Evolutionary conservation across 2,797 vertebrate genomes (phyloP), one percentile per base, ranked within the genome.

Genomic region (Gephyroberyx darwinii): DNA sequence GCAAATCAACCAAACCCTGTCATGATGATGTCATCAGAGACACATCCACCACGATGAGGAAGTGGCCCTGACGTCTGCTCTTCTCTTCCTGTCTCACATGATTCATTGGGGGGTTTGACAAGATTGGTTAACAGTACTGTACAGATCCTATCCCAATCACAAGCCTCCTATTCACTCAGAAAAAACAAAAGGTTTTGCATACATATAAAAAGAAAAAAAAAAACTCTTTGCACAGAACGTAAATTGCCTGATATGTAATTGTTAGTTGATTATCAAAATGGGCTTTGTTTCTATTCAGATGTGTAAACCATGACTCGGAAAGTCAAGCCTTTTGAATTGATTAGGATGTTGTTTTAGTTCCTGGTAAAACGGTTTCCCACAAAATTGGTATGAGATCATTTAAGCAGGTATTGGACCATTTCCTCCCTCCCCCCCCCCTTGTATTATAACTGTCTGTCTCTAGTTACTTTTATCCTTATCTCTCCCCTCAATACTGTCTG

Each of bases 61-160:
- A 81, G 82, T 62, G 82, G 78, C 82, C 80, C 80, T 8, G 75
- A 60, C 75, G 55, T 78, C 71, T 64, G 88, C 80, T 84, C 89
- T 81, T 83, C 74, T 82, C 76, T 74, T 83, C 82, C 77, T 82
- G 88, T 91, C 89, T 91, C 89, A 83, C 84, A 83, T 86, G 83
- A 86, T 85, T 90, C 85, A 90, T 89, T 75, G 81, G 77, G 86
- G 87, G 84, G 87, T 85, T 90, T 84, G 85, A 87, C 75, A 56
- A 22, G 86, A 88, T 90, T 83, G 84, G 88, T 91, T 86, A 86
- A 80, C 88, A 93, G 90, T 92, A 91, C 89, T 92, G 91, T 92
- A 92, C 88, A 90, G 91, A 88, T 72, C 79, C 84, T 81, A 73
- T 75, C 82, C 75, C 81, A 76, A 82, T 88, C 90, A 90, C 85